Base-by-base conservation (phyloP, 2,888 invertebrate species). In the Ectemnius cavifrons region DNA sequence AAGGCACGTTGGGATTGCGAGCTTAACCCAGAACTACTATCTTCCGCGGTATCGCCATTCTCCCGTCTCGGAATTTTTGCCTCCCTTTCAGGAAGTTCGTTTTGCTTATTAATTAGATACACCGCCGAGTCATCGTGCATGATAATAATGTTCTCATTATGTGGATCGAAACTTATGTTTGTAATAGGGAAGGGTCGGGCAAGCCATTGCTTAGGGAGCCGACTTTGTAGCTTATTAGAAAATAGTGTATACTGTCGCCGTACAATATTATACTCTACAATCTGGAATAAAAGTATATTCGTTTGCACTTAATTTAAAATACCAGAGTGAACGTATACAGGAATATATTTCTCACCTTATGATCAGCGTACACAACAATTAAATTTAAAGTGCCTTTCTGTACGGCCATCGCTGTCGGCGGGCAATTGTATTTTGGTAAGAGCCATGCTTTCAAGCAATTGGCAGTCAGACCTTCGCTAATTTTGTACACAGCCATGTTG, bases 341-440 rank as follows among this genome's bases (percentile, higher is more conserved):
- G 1, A 23, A 11, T 46, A 45, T 61, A 62, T 37, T n/a, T n/a
- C 63, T 79, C 90, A 96, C 96, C 93, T 94, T 95, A 84, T 95
- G 95, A 92, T 98, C 95, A 0, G 96, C 93, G 91, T 97, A 97
- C 2, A 94, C 94, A 11, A 96, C 92, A 46, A 96, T 93, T 6
- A 97, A 89, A 58, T 92, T 92, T 4, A 93, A 92, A 1, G 91
- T 91, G 8, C 89, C 89, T 18, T 93, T 92, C 86, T 95, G 94
- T 58, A 97, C 92, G 0, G 94, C 93, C 79, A 97, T 85, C 0
- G 97, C 95, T 0, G 96, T 95, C 0, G 95, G 94, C 49, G 94
- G 92, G 75, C 93, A 94, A 13, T 91, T 91, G 87, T 96, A 95
- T 45, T 92, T 94, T 0, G 97, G 97, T 80, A 97, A 90, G 64